Percentiles rank a stretch among this genome's conserved stretches.
Conservation (phyloP, 2,113 vertebrate species). For the Notiomystis cincta region DNA sequence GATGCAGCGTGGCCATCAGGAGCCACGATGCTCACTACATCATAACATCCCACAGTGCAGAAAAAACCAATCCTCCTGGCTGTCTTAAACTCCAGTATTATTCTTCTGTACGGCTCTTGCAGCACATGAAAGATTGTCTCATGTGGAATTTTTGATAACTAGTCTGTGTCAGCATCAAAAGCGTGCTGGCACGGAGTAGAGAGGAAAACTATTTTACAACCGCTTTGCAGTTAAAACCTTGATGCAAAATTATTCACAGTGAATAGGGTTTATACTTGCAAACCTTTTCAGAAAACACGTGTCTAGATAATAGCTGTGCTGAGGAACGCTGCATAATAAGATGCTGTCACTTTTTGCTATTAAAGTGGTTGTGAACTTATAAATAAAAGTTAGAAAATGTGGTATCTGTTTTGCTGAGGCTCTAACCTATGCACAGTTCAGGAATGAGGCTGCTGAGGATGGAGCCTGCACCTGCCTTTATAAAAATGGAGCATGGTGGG, state of each 20-base stretch:
- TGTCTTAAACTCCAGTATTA: not conserved
- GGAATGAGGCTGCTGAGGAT: not conserved
- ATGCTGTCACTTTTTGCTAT: slow-evolving; percentile 10
- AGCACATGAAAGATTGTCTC: slow-evolving; percentile 4
- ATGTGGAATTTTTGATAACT: slow-evolving; percentile 53
- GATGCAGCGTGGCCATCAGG: not conserved
- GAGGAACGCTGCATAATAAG: slow-evolving; percentile 33
- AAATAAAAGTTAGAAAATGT: not conserved
- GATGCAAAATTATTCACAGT: slow-evolving; percentile 65
- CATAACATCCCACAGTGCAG: not conserved
- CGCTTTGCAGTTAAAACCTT: slow-evolving; percentile 20
- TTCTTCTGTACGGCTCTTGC: not conserved
- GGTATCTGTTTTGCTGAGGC: not conserved
- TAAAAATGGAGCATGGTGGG: rapidly evolving
- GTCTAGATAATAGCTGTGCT: slow-evolving; percentile 22
- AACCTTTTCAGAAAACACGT: slow-evolving; percentile 1
- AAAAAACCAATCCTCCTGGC: rapidly evolving
- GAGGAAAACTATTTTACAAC: slow-evolving; percentile 54
- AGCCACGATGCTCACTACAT: not conserved
- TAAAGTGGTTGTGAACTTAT: not conserved
- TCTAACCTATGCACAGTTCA: not conserved
- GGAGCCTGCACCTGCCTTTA: not conserved
- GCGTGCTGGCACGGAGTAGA: not conserved
- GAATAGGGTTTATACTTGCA: slow-evolving; percentile 47
- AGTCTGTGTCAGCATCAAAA: slow-evolving; percentile 45